These are phyloP conservation scores for Conus betulinus DNA, from an alignment of 1,140 invertebrate genomes.

Conservation along the genomic window DNA sequence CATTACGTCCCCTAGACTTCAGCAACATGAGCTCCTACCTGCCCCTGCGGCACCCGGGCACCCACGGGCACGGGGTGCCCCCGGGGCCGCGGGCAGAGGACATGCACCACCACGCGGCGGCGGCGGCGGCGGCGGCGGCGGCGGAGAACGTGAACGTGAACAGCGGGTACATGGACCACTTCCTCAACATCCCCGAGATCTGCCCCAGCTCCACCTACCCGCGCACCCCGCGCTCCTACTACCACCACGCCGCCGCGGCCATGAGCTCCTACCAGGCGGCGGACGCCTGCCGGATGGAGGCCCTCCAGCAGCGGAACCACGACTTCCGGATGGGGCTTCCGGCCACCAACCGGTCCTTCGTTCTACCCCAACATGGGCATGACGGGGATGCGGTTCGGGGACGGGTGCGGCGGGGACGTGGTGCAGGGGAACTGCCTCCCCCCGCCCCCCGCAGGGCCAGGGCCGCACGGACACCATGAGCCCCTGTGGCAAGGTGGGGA, in stretches of 20 bases:
- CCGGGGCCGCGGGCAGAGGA: conserved; percentile 24
- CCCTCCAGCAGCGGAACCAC: conserved; percentile 65
- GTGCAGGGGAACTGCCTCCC: conserved; percentile 35
- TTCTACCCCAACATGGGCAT: conserved; percentile 71
- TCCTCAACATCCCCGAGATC: conserved; percentile 72
- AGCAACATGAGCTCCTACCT: conserved; percentile 48
- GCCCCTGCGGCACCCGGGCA: conserved; percentile 33
- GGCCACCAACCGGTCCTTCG: conserved; percentile 47
- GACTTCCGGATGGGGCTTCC: conserved; percentile 68
- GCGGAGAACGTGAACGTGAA: conserved; percentile 54
- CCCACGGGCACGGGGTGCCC: conserved; percentile 37
- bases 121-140: conserved; percentile 59
- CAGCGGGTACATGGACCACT: conserved; percentile 71
- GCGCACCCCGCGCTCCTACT: conserved; percentile 64
- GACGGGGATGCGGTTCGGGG: conserved; percentile 57
- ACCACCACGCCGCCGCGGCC: conserved; percentile 68
- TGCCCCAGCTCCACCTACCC: conserved; percentile 67
- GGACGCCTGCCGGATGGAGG: conserved; percentile 70
- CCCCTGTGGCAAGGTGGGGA: conserved; percentile 58
- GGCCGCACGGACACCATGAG: conserved; percentile 58
- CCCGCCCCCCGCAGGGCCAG: neutral
- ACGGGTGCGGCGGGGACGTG: conserved; percentile 44
- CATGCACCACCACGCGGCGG: conserved; percentile 35
- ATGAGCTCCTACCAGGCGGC: conserved; percentile 41
- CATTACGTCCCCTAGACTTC: neutral